Conservation (phyloP, 2,113 vertebrate species). For the Cebidichthys violaceus region DNA sequence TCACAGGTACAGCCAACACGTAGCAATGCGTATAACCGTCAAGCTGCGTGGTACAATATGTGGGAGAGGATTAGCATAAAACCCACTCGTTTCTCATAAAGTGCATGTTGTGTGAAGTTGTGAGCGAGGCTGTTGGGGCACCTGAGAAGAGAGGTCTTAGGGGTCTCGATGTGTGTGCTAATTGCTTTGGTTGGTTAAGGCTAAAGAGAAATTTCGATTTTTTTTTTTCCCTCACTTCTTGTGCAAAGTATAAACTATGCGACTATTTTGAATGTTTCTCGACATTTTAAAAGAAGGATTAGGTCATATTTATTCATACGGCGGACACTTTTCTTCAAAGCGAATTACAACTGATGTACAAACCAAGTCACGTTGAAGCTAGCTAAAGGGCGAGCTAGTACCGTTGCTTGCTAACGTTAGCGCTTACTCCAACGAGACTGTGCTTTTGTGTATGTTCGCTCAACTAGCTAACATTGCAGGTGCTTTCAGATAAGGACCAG, state of each 20-base stretch:
- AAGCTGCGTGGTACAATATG: conserved; percentile 57
- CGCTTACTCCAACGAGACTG: not conserved
- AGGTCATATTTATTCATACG: not conserved
- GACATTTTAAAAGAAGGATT: not conserved
- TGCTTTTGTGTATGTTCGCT: not conserved
- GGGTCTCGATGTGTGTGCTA: conserved; percentile 12
- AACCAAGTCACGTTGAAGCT: not conserved
- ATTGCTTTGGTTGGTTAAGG: not conserved
- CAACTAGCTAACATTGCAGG: not conserved
- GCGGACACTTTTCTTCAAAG: not conserved
- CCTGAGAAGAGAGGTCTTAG: conserved; percentile 13
- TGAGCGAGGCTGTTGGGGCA: conserved; percentile 31
- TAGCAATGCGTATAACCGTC: conserved; percentile 9
- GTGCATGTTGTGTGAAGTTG: conserved; percentile 40
- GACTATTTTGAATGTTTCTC: not conserved
- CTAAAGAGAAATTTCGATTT: not conserved
- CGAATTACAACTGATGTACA: not conserved
- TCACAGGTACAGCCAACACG: conserved; percentile 12
- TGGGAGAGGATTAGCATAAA: conserved; percentile 75
- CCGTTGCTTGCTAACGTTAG: not conserved
- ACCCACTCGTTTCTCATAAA: conserved; percentile 66
- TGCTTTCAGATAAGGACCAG: not conserved
- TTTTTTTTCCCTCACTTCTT: not conserved
- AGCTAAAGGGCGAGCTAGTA: not conserved
- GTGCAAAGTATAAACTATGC: not conserved